These are phyloP conservation scores for Platorchestia sp. DNA, from an alignment of 1,140 invertebrate species.

Conservation along the genomic window DNA sequence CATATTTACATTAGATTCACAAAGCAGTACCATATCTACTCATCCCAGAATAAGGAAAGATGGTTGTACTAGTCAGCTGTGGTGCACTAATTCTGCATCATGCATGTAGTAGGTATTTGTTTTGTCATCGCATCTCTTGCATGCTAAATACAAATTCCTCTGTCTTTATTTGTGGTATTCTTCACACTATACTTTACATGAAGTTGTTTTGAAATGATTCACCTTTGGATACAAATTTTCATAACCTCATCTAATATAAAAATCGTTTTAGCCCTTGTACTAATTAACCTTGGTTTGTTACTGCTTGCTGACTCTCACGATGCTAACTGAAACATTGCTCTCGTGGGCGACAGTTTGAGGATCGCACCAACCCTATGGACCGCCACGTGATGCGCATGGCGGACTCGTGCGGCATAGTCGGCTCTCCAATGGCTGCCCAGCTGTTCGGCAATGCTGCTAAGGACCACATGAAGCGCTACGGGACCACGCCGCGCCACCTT, in stretches of 20 bases:
- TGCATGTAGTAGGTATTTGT: no score
- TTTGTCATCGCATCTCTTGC: no score
- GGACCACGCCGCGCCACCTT: slow-evolving; percentile 91
- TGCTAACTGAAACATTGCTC: not conserved
- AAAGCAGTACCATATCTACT: no score
- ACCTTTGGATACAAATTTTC: no score
- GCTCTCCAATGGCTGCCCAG: slow-evolving; percentile 90
- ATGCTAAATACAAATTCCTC: no score
- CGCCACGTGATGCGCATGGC: slow-evolving; percentile 90
- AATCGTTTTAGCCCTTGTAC: no score
- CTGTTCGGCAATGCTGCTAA: slow-evolving; percentile 96
- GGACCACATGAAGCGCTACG: slow-evolving; percentile 98
- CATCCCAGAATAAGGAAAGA: not conserved
- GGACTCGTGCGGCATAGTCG: slow-evolving; percentile 79
- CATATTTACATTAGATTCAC: no score
- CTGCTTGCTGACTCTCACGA: not conserved
- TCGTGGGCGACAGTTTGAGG: slow-evolving; percentile 76
- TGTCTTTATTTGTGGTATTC: no score
- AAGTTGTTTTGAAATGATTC: no score
- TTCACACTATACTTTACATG: no score
- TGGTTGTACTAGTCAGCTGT: not conserved
- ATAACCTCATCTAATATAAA: no score
- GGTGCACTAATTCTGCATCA: no score
- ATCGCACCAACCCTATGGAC: slow-evolving; percentile 94
- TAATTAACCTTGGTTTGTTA: not conserved